Evolutionary conservation across 2,888 invertebrate genomes (phyloP).

Genomic region (Alloscopus bannaensis): DNA sequence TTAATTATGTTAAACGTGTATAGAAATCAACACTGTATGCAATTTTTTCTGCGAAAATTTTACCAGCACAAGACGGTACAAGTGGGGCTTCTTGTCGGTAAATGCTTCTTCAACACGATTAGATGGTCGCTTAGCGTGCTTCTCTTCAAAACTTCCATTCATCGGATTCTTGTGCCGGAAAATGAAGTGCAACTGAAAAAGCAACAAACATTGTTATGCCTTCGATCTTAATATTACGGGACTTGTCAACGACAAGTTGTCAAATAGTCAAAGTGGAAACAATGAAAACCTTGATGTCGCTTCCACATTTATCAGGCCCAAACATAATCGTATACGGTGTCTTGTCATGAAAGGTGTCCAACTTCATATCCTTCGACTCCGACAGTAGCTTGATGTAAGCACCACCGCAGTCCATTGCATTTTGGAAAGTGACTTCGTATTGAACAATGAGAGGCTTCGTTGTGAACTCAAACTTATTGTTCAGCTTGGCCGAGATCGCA

Average conservation of each 20-base stretch:
- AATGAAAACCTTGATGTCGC: slow-evolving; percentile 95
- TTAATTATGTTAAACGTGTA: neutral
- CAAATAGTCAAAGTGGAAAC: too few species aligned
- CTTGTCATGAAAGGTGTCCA: slow-evolving; percentile 93
- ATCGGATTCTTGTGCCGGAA: slow-evolving; percentile 96
- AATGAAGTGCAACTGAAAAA: slow-evolving; percentile 84
- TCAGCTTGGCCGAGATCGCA: slow-evolving; percentile 88
- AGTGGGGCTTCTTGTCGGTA: slow-evolving; percentile 94
- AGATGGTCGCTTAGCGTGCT: slow-evolving; percentile 95
- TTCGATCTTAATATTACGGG: too few species aligned
- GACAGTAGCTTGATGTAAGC: slow-evolving; percentile 96
- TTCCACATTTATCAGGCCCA: slow-evolving; percentile 99
- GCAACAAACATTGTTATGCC: too few species aligned
- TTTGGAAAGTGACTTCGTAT: slow-evolving; percentile 94
- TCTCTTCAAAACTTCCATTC: slow-evolving; percentile 93
- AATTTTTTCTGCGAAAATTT: neutral
- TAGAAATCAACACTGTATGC: neutral
- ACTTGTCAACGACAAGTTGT: too few species aligned
- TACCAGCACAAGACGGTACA: slow-evolving; percentile 83
- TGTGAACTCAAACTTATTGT: slow-evolving; percentile 87
- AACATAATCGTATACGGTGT: slow-evolving; percentile 99
- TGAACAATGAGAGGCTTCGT: slow-evolving; percentile 91
- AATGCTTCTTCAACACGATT: slow-evolving; percentile 89
- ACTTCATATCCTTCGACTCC: slow-evolving; percentile 79
- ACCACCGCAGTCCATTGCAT: slow-evolving; percentile 99